Percentiles rank a stretch among this genome's conserved stretches.
Evolutionary conservation across 1,140 invertebrate genomes (phyloP).

Genomic region (Drosophila tsacasi): DNA sequence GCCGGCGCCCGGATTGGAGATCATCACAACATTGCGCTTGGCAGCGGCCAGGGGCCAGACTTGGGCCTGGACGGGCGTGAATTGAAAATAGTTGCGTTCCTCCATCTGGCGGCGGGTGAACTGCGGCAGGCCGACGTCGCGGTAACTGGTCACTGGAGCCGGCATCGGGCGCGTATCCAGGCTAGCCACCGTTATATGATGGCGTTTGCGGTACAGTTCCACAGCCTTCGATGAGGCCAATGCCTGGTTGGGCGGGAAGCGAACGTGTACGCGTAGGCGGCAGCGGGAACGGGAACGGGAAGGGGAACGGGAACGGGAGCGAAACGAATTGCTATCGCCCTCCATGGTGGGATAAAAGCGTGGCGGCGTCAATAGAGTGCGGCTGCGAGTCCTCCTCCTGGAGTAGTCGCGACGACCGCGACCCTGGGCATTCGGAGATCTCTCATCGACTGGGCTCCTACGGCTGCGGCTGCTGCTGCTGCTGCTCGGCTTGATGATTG

Average conservation of each 20-base stretch:
- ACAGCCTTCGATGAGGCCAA: background rate
- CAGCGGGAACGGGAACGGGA: background rate
- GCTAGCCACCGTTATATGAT: conserved; percentile 1
- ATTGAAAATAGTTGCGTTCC: conserved; percentile 89
- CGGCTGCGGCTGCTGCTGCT: background rate
- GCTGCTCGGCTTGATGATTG: background rate
- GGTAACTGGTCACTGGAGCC: conserved; percentile 7
- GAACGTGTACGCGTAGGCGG: background rate
- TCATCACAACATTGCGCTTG: conserved; percentile 90
- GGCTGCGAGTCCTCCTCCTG: background rate
- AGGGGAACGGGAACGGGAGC: background rate
- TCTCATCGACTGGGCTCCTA: background rate
- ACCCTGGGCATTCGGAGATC: background rate
- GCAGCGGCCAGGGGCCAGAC: conserved; percentile 95
- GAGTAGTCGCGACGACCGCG: background rate
- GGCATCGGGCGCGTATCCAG: background rate
- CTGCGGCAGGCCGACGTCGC: background rate
- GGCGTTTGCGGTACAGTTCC: background rate
- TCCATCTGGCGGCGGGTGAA: background rate
- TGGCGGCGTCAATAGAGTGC: background rate
- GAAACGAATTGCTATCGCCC: background rate
- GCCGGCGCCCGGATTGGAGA: conserved; percentile 86
- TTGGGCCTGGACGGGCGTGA: conserved; percentile 93
- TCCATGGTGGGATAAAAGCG: background rate
- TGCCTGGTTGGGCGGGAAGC: background rate